A percentile compares a stretch with the other conserved stretches of the same genome.
phyloP scores from a whole-genome alignment of 2,113 vertebrate species.

The Menura novaehollandiae region DNA sequence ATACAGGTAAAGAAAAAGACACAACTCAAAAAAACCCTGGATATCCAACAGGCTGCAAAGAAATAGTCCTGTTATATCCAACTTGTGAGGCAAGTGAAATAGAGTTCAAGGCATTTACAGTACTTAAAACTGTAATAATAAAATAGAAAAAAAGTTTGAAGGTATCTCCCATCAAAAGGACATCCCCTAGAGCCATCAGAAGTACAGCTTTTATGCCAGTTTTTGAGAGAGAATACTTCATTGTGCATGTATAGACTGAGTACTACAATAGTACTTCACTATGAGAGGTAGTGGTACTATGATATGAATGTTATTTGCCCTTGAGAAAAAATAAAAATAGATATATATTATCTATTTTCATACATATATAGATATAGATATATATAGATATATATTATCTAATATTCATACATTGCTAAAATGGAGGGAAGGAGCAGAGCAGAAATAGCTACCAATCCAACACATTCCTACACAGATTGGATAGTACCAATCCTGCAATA shows the following conservation, averaged over 20 bases:
- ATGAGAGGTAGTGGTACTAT: background rate
- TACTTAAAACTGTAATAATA: background rate
- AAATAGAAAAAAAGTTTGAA: background rate
- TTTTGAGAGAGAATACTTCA: background rate
- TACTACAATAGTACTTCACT: background rate
- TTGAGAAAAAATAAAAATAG: background rate
- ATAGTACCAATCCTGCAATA: rapidly evolving
- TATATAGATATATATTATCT: too few relatives aligned
- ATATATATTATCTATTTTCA: too few relatives aligned
- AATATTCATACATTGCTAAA: background rate
- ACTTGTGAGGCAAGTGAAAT: background rate
- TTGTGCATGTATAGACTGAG: background rate
- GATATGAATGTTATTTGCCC: background rate
- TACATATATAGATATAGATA: too few relatives aligned
- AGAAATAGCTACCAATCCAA: background rate
- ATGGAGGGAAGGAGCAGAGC: background rate
- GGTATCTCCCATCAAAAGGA: background rate
- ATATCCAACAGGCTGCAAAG: background rate
- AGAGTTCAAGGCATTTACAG: background rate
- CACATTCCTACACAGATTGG: rapidly evolving
- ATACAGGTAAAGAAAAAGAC: background rate
- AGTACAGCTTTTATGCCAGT: background rate
- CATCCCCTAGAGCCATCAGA: background rate
- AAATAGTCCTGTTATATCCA: background rate
- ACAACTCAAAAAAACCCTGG: background rate